Evolutionary conservation across 2,797 vertebrate genomes (phyloP).

Genomic region (Todus mexicanus): DNA sequence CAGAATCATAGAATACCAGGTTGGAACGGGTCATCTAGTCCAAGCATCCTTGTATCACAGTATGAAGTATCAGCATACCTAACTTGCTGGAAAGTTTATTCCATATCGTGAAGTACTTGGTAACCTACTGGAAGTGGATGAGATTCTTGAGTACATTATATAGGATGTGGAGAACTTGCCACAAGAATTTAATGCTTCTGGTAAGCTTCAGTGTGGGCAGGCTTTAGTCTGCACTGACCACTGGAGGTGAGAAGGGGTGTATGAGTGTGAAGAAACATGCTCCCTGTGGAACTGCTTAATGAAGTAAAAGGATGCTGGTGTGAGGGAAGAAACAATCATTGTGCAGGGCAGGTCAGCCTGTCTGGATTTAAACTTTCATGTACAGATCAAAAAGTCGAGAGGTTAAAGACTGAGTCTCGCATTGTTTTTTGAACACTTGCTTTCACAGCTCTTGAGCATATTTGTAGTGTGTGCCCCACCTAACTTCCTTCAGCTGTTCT

Average conservation of each 20-base stretch:
- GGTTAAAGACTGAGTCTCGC: slow-evolving; percentile 31
- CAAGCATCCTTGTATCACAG: neutral
- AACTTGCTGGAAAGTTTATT: neutral
- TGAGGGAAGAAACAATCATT: slow-evolving; percentile 22
- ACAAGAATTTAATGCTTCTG: neutral
- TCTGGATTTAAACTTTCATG: slow-evolving; percentile 24
- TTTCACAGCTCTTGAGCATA: slow-evolving; percentile 18
- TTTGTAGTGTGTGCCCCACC: slow-evolving; percentile 44
- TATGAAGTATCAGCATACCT: neutral
- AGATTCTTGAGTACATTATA: neutral
- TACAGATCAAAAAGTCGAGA: slow-evolving; percentile 9
- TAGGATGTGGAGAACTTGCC: neutral
- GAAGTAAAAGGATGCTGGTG: neutral
- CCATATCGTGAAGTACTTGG: neutral
- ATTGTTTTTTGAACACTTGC: slow-evolving; percentile 46
- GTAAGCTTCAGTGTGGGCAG: neutral
- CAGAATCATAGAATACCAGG: no score
- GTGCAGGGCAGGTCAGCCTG: neutral
- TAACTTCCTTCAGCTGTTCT: slow-evolving; percentile 58
- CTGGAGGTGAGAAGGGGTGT: neutral
- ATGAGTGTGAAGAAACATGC: neutral
- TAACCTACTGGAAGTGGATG: neutral
- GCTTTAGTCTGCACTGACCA: neutral
- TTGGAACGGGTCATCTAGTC: no score
- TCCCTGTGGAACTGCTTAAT: neutral